Conservation (phyloP, 2,888 invertebrate genomes). For the Troilus luridus region DNA sequence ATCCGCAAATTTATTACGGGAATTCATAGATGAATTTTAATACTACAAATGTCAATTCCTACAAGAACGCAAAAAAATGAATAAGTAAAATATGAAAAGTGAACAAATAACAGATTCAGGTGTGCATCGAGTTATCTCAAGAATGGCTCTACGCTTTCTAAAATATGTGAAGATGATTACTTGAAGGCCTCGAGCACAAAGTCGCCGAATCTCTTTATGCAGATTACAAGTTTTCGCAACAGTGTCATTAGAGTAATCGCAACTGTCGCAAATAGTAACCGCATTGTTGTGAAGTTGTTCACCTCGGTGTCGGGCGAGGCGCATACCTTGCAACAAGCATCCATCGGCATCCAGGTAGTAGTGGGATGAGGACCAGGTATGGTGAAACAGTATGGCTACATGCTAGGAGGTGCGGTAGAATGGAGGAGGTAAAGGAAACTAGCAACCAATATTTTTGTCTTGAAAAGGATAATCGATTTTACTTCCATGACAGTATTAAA, state of each 20-base stretch:
- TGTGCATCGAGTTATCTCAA: background rate
- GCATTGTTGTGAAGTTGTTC: conserved; percentile 1
- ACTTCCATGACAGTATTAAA: no score
- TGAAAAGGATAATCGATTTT: no score
- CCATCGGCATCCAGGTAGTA: background rate
- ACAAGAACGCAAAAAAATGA: no score
- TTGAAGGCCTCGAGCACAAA: background rate
- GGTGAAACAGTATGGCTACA: background rate
- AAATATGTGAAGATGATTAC: background rate
- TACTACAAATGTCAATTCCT: no score
- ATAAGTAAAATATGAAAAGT: no score
- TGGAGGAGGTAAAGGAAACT: no score
- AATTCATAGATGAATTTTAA: no score
- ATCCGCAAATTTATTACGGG: no score
- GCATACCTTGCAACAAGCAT: background rate
- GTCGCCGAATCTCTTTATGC: conserved; percentile 1
- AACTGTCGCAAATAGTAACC: background rate
- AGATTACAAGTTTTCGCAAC: conserved; percentile 2
- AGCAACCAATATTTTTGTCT: no score
- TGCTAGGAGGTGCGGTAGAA: no score
- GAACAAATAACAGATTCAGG: no score
- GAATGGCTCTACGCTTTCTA: background rate
- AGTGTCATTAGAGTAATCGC: conserved; percentile 14
- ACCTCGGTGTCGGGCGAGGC: background rate
- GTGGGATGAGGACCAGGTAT: background rate